A percentile compares a stretch with the other conserved stretches of the same genome.
Conservation (phyloP, 2,113 vertebrate species). For the Rutilus rutilus region DNA sequence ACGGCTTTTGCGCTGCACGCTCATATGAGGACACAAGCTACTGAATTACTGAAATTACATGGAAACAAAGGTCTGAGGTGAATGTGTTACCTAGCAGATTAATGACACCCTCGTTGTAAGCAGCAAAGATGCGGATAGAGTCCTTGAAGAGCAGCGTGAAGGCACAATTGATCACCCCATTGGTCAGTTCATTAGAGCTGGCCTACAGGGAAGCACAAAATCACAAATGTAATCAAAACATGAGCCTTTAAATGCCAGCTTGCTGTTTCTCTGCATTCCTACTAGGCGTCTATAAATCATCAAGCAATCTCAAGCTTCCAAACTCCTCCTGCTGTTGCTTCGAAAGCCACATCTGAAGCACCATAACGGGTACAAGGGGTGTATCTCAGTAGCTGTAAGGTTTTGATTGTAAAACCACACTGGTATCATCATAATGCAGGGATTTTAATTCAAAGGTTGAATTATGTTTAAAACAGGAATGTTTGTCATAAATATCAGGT, state of each 20-base stretch:
- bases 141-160: conserved; percentile 98
- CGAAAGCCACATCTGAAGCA: neutral
- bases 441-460: neutral
- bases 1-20: neutral
- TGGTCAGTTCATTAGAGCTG: conserved; percentile 91
- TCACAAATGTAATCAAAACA: conserved; percentile 21
- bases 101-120: conserved; percentile 96
- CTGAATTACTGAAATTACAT: neutral
- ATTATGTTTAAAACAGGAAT: no score
- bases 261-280: neutral
- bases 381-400: neutral
- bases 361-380: neutral
- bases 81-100: conserved; percentile 88
- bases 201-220: conserved; percentile 74
- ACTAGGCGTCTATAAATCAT: conserved; percentile 1
- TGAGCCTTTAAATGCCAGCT: neutral
- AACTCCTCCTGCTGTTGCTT: neutral
- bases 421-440: neutral
- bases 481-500: no score
- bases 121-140: conserved; percentile 93
- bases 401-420: neutral
- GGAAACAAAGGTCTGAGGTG: conserved; percentile 2
- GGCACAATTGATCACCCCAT: conserved; percentile 92
- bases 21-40: neutral
- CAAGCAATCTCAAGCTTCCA: conserved; percentile 1